Conservation (phyloP, 1,140 invertebrate genomes). For the Microplitis mediator region DNA sequence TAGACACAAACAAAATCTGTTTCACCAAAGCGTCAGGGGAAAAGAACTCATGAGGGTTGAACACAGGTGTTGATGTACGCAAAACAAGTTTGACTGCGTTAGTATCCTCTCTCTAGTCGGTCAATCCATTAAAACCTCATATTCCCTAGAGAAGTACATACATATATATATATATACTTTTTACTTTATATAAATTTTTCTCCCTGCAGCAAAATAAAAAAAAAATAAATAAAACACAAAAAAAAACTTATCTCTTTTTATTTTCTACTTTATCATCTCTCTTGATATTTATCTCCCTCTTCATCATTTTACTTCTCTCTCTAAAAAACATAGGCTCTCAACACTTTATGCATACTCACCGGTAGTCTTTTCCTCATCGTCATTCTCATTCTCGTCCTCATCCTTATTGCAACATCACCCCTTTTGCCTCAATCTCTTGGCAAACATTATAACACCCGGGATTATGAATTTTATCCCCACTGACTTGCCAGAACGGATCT, state of each 20-base stretch:
- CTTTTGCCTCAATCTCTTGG: neutral
- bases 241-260: neutral
- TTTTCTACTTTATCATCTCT: neutral
- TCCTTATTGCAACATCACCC: too few relatives aligned
- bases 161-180: neutral
- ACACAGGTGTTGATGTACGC: slow-evolving; percentile 19
- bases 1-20: neutral
- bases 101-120: slow-evolving; percentile 1
- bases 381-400: neutral
- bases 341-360: neutral
- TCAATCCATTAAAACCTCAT: slow-evolving; percentile 20
- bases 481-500: neutral
- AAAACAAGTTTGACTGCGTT: slow-evolving; percentile 11
- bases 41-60: neutral
- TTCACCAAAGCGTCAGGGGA: neutral
- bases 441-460: slow-evolving; percentile 17
- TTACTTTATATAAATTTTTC: neutral
- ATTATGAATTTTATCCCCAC: slow-evolving; percentile 25
- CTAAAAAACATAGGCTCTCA: neutral
- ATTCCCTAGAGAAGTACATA: neutral
- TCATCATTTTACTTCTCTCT: neutral
- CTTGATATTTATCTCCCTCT: too few relatives aligned
- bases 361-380: too few relatives aligned
- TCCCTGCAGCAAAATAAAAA: too few relatives aligned
- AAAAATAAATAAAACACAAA: too few relatives aligned